Evolutionary conservation across 1,140 invertebrate genomes (phyloP), one percentile per base, ranked within the genome.

Genomic region (Drosophila insularis): DNA sequence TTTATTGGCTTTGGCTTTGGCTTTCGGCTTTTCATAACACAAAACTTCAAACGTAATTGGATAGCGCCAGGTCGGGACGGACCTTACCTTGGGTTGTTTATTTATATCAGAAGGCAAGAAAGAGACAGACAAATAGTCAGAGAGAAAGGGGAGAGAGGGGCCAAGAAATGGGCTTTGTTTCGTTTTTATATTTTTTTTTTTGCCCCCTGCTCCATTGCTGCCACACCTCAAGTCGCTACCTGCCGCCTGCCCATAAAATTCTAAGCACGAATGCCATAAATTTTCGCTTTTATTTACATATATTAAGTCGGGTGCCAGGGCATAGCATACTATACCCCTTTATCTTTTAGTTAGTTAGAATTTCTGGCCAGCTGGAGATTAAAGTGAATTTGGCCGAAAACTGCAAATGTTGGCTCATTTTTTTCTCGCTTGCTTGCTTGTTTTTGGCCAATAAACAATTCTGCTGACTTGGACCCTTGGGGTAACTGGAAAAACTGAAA

Each of bases 251-350:
- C 66, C 82, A 82, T 79, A 81, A 79, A 86, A 87, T 86, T 75
- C 79, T 71, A 68, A 79, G 77, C 82, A 87, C 82, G 82, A 87
- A 86, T 66, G 79, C 82, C 82, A 86, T 86, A 86, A 79, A 87
- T 82, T 87, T 87, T 54, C 67, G 79, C 75, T 79, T 82, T 71
- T 86, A 86, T 87, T 87, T 87, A 86, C 75, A 81, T 86, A 86
- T 79, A 87, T 86, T 79, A 81, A 67, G 66, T 71, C 46, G 50
- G 66, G 40, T 39, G 32, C 32, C 27, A 10, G 53, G 55, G 27
- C 3, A 10, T 32, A 65, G 5, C 6, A 10, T 6, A 46, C 17
- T 27, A 46, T 21, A 63, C 39, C 72, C 43, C 21, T 62, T 65
- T 63, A 40, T 59, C 62, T 31, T 58, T 19, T 21, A 27, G 27